These are phyloP conservation scores for Formicarius rufipectus DNA, from an alignment of 2,113 vertebrate genomes.

Conservation along the genomic window DNA sequence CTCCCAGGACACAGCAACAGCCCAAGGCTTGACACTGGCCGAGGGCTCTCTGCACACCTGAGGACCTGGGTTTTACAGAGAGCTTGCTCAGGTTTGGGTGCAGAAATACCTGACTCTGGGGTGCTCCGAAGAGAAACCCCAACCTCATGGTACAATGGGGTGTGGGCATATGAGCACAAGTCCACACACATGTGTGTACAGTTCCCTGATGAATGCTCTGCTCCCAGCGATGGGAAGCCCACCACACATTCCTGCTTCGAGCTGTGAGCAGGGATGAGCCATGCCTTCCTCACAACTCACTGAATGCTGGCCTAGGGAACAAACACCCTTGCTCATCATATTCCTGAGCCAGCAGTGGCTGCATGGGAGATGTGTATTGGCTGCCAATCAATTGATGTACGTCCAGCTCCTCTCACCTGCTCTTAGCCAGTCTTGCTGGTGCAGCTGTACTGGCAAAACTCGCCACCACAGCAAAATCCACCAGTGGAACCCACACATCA, in stretches of 20 bases:
- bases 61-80: background rate
- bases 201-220: background rate
- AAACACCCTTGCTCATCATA: background rate
- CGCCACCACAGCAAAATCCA: conserved; percentile 10
- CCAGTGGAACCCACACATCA: background rate
- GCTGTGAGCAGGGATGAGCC: background rate
- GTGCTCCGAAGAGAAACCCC: background rate
- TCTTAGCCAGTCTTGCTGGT: background rate
- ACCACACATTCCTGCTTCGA: background rate
- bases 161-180: accelerated
- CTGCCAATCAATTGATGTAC: background rate
- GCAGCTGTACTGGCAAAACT: background rate
- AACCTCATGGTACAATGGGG: accelerated
- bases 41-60: background rate
- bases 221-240: background rate
- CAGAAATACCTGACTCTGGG: background rate
- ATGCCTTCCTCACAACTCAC: background rate
- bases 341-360: background rate
- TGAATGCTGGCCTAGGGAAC: background rate
- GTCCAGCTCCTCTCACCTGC: conserved; percentile 6
- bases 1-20: accelerated
- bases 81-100: background rate
- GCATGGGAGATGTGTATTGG: background rate
- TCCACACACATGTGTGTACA: accelerated
- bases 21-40: accelerated